Base-by-base conservation (phyloP, 2,113 vertebrate species). In the Aspidoscelis tigris region DNA sequence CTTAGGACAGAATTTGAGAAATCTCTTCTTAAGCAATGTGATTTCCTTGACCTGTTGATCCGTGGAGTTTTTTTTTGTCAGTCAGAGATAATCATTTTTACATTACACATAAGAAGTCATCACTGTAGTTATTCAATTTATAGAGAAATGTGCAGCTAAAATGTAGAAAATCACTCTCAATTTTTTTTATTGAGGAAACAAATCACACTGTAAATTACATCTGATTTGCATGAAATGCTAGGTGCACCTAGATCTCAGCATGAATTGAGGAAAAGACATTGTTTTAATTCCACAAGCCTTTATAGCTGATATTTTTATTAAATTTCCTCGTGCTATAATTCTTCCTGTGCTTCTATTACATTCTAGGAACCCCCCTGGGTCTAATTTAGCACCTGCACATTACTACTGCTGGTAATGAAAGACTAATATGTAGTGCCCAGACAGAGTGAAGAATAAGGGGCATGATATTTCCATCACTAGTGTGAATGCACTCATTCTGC, bases 151-250 rank as follows among this genome's bases (percentile, higher is more conserved):
- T 88, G 87, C 92, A 88, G 84, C 78, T 88, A 84, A 82, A 79
- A 80, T 85, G 76, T 84, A 85, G 87, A 90, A 84, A 84, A 83
- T 91, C 91, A 84, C 87, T 86, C 84, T 89, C 43, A 79, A 33
- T 43, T 41, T 78, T 84, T 90, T 91, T 92, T 88, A 88, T 86
- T 91, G 90, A 93, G 89, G 90, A 93, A 95, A 94, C 93, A 94
- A 94, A 94, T 93, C 91, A 87, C 79, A 89, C 86, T 89, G 90
- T 95, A 88, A 86, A 82, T 90, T 89, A 89, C 84, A 69, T 78
- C 68, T 78, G 84, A 81, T 93, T 91, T 93, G 90, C 77, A 88
- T 94, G 88, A 88, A 85, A 87, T 83, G 69, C 65, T 86, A 44
- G 76, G 73, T 77, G 86, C 78, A 84, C 74, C 80, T 86, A 86